phyloP scores from a whole-genome alignment of 1,140 invertebrate species.

The Diplogasteroides magnus region DNA sequence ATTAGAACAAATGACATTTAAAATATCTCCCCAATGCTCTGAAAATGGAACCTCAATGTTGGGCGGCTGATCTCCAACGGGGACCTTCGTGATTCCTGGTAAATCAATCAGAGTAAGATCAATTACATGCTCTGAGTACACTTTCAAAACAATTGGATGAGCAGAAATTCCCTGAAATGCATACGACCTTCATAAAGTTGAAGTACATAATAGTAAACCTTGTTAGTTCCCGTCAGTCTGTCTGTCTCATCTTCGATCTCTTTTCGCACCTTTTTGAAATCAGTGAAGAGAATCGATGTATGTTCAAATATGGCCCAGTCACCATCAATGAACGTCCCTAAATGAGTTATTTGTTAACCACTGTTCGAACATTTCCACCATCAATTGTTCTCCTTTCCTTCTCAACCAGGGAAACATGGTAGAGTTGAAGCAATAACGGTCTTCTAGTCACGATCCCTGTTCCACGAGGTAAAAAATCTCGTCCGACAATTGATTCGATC shows the following conservation, averaged over 20 bases:
- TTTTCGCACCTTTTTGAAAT: slow-evolving; percentile 81
- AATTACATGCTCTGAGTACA: slow-evolving; percentile 82
- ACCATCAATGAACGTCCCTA: slow-evolving; percentile 73
- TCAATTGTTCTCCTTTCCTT: slow-evolving; percentile 17
- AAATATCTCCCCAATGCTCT: no score
- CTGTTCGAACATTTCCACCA: no score
- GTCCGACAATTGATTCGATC: slow-evolving; percentile 91
- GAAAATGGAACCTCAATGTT: slow-evolving; percentile 60
- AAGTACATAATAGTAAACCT: neutral
- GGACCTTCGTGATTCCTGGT: slow-evolving; percentile 90
- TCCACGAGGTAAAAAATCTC: slow-evolving; percentile 91
- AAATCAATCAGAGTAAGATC: slow-evolving; percentile 95
- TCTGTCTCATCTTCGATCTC: slow-evolving; percentile 91
- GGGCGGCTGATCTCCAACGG: slow-evolving; percentile 65
- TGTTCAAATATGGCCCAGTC: slow-evolving; percentile 97
- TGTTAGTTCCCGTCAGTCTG: slow-evolving; percentile 71
- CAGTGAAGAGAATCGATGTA: slow-evolving; percentile 76
- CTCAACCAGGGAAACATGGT: slow-evolving; percentile 72
- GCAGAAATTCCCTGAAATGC: slow-evolving; percentile 76
- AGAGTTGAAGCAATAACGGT: slow-evolving; percentile 84
- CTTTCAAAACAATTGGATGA: slow-evolving; percentile 92
- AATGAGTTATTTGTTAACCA: slow-evolving; percentile 7
- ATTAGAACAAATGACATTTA: no score
- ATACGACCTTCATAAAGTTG: slow-evolving; percentile 17
- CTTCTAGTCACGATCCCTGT: slow-evolving; percentile 92